These are phyloP conservation scores for Agrochola lota DNA, from an alignment of 2,888 invertebrate genomes.

Conservation along the genomic window DNA sequence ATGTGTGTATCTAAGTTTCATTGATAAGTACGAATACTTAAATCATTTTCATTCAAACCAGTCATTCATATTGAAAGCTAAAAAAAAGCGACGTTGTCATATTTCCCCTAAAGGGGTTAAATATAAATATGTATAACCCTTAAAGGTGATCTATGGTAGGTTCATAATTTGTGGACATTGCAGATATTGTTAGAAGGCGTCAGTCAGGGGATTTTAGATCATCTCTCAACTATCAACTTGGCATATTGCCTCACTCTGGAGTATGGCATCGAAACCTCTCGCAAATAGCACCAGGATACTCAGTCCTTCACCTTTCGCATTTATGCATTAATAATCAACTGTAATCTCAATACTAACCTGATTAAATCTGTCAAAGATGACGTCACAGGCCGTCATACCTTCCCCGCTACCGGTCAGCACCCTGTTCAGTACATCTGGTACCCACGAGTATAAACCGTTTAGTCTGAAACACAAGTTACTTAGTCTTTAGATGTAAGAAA, in stretches of 20 bases:
- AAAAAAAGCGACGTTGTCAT: too few species aligned
- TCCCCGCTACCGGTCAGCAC: slow-evolving; percentile 79
- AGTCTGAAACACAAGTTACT: slow-evolving; percentile 70
- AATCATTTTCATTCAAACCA: too few species aligned
- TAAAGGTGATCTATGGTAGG: background rate
- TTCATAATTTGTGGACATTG: background rate
- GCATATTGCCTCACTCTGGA: background rate
- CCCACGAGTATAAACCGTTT: slow-evolving; percentile 90
- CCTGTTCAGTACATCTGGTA: slow-evolving; percentile 90
- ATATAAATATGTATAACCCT: too few species aligned
- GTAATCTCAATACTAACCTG: slow-evolving; percentile 70
- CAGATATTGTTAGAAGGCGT: background rate
- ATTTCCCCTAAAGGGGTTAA: too few species aligned
- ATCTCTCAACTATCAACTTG: background rate
- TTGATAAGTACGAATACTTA: too few species aligned
- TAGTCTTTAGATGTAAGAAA: background rate
- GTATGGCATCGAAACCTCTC: background rate
- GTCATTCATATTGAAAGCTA: too few species aligned
- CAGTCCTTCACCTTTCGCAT: background rate
- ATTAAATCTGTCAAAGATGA: slow-evolving; percentile 81
- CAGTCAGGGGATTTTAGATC: too few species aligned
- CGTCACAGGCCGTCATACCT: slow-evolving; percentile 81
- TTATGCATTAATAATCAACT: background rate
- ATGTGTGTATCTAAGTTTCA: too few species aligned
- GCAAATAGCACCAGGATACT: background rate